These are phyloP conservation scores for Ispidina picta DNA, from an alignment of 2,797 vertebrate genomes.

Conservation along the genomic window DNA sequence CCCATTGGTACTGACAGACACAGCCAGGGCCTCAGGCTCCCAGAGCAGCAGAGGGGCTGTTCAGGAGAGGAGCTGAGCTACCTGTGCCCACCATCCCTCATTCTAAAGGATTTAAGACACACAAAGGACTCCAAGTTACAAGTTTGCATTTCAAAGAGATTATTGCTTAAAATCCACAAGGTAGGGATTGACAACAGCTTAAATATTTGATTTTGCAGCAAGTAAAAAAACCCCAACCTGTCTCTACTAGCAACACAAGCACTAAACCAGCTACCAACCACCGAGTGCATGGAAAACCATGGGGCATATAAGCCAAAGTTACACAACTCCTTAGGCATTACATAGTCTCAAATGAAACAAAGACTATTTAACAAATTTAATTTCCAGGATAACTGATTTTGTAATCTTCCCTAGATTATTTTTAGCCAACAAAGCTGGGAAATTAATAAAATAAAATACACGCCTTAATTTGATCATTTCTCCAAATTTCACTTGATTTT, in stretches of 20 bases:
- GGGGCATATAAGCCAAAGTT: not conserved
- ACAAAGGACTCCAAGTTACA: not conserved
- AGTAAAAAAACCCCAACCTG: not conserved
- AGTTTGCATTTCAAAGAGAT: not conserved
- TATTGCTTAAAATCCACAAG: not conserved
- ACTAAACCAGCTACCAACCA: not conserved
- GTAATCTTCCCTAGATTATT: not conserved
- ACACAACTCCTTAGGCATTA: not conserved
- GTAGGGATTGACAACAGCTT: not conserved
- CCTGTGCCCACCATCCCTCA: too few relatives aligned
- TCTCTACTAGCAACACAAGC: not conserved
- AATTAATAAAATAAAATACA: constrained; percentile 13
- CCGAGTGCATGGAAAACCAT: not conserved
- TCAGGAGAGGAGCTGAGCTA: too few relatives aligned
- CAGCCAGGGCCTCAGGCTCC: fast-evolving
- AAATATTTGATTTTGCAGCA: not conserved
- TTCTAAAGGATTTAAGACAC: not conserved
- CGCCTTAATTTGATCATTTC: constrained; percentile 4
- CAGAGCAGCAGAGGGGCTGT: not conserved
- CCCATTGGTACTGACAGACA: not conserved
- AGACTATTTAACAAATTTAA: not conserved
- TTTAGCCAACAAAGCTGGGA: not conserved
- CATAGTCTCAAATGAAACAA: not conserved
- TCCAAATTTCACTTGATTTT: constrained; percentile 18
- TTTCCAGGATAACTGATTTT: not conserved